Conservation (phyloP, 2,113 vertebrate species). For the Marmota monax region DNA sequence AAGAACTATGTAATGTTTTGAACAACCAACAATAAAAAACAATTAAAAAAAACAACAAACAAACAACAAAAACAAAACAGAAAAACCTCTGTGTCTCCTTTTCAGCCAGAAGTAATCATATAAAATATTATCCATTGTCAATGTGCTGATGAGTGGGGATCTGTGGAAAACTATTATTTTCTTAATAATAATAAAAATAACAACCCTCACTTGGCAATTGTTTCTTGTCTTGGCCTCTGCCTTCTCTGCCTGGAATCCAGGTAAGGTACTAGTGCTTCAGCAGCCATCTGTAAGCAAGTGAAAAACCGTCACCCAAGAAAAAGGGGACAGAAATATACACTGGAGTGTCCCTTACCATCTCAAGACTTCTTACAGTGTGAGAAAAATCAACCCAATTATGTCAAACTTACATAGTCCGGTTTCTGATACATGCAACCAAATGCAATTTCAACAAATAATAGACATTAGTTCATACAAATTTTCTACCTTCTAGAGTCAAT, state of each 20-base stretch:
- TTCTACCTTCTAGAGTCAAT: not conserved
- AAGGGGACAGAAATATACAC: not conserved
- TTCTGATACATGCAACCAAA: not conserved
- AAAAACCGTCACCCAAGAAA: not conserved
- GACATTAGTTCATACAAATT: not conserved
- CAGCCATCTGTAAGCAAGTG: not conserved
- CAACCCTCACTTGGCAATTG: not conserved
- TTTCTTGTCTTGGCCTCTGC: not conserved
- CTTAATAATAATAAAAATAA: not conserved
- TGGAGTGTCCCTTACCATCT: not conserved
- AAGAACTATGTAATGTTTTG: too few species aligned
- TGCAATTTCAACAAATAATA: not conserved
- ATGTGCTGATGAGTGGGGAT: not conserved
- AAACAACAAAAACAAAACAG: not conserved
- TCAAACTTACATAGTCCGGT: not conserved
- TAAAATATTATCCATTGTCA: not conserved
- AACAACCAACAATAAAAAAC: too few species aligned
- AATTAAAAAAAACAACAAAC: not conserved
- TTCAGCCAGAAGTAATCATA: not conserved
- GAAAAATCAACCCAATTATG: too few species aligned
- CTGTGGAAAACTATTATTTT: not conserved
- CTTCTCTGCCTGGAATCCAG: not conserved
- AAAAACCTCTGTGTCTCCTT: not conserved
- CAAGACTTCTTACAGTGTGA: not conserved
- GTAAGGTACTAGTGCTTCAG: not conserved